A percentile compares a stretch with the other conserved stretches of the same genome.
Evolutionary conservation across 2,113 vertebrate species (phyloP).

Genomic region (Microtus richardsoni): DNA sequence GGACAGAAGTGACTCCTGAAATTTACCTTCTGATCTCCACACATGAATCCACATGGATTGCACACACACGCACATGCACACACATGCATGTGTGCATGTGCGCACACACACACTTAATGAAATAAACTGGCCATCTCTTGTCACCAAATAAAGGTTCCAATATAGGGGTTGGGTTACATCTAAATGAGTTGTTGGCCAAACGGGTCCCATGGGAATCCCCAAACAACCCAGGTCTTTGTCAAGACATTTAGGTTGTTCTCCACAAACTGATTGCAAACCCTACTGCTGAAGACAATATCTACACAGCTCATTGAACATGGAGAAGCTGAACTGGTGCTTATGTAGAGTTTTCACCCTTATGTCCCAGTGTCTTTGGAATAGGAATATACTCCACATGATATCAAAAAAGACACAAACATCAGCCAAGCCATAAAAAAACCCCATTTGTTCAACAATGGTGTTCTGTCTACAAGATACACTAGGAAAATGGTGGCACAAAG

Average conservation of each 20-base stretch:
- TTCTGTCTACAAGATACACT: not conserved
- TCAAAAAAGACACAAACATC: not conserved
- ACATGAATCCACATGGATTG: too few relatives aligned
- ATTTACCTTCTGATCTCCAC: not conserved
- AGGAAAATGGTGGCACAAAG: not conserved
- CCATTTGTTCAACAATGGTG: not conserved
- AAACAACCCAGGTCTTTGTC: not conserved
- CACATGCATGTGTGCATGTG: too few relatives aligned
- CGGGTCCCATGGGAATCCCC: not conserved
- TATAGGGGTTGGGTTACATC: not conserved
- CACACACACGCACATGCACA: too few relatives aligned
- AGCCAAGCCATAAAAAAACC: not conserved
- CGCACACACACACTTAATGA: not conserved
- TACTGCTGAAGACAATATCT: not conserved
- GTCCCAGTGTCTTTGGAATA: not conserved
- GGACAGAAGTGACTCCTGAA: not conserved
- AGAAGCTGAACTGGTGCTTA: not conserved
- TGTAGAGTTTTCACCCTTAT: not conserved
- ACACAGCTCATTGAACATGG: not conserved
- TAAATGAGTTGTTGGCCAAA: not conserved
- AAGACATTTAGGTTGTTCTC: not conserved
- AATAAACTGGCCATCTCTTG: not conserved
- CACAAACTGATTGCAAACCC: not conserved
- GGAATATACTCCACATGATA: not conserved
- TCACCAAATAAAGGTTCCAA: not conserved